Base-by-base conservation (phyloP, 1,140 invertebrate genomes). In the Homarus americanus region DNA sequence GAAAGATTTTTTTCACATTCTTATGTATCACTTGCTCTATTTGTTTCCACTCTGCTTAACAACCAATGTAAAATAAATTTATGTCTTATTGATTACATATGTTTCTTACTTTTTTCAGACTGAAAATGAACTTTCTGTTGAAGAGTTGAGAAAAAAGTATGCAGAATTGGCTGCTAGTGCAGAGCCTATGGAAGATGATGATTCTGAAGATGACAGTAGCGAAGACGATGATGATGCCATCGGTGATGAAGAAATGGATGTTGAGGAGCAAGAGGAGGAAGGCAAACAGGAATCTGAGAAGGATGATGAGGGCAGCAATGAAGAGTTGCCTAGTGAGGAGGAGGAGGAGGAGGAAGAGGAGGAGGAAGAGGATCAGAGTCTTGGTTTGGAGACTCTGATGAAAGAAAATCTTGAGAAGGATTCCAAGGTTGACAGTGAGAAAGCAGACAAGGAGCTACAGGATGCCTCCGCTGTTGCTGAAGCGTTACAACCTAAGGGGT, bases 401-500 rank as follows among this genome's bases (percentile, higher is more conserved):
- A 92, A 88, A 28, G 92, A 91, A 75, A 91, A 92, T 83, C 92
- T 93, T 44, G 82, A 86, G 17, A 58, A 92, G 41, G 63, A 69
- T 63, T 44, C 69, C 38, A 90, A 87, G 73, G 82, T 75, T 38
- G 75, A 79, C 32, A 83, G 88, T 73, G 93, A 93, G 66, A 94
- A 94, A 73, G 95, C 95, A 84, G 94, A 95, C 38, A 95, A 96
- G 93, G 96, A 97, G 92, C 94, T 96, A 0, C 95, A 94, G 93
- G 97, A 99, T 94, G 98, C 98, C 78, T 98, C 99, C 73, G 97
- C 97, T 84, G 96, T 99, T 87, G 99, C 99, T 76, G 97, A 99
- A 94, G 97, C 98, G 94, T 97, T 99, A 93, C 98, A 99, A 95
- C 99, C 99, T 0, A 99, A 98, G 94, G 99, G 99, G 93, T 99